Evolutionary conservation across 2,888 invertebrate species (phyloP), one percentile per base, ranked within the genome.

Genomic region (Calephelis perditalis): DNA sequence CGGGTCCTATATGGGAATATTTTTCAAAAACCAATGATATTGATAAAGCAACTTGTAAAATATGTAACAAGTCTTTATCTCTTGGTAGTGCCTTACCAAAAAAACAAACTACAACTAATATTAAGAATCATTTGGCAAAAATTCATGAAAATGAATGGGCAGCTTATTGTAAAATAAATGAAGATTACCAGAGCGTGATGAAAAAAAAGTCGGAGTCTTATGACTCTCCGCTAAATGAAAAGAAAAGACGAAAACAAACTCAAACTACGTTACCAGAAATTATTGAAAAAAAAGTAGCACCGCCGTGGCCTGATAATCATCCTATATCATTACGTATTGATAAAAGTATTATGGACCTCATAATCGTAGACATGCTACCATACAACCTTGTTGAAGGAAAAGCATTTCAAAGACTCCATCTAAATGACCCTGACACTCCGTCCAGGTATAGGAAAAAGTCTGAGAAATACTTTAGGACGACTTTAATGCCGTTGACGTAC

Each of bases 131-230:
- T 26, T 26, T 26, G 26, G 26, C 26, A 26, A 26, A 26, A 26
- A 26, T 26, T 26, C 26, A 26, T 26, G 26, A 26, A 12, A 55
- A 55, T 7, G 36, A 11, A 26, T 55, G 55, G 55, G 55, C 37
- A 55, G 55, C 55, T 55, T 55, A 55, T 55, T 55, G 55, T 37
- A 55, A 37, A 11, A 55, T 55, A 55, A 55, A 55, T 55, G 55
- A 55, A 55, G 12, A 55, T 55, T 36, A 36, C 55, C 55, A 55
- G 55, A 55, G 55, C 11, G 35, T 55, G 37, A 37, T 37, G 45
- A 45, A 45, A 55, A 55, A 55, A 55, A 55, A 55, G 37, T 9
- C 55, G 12, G 37, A 37, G 12, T 37, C 55, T 37, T 55, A 26
- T 37, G 37, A 37, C 11, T 37, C 55, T 36, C 36, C 37, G 37